Evolutionary conservation across 2,888 invertebrate genomes (phyloP).

Genomic region (Dichetophora obliterata): DNA sequence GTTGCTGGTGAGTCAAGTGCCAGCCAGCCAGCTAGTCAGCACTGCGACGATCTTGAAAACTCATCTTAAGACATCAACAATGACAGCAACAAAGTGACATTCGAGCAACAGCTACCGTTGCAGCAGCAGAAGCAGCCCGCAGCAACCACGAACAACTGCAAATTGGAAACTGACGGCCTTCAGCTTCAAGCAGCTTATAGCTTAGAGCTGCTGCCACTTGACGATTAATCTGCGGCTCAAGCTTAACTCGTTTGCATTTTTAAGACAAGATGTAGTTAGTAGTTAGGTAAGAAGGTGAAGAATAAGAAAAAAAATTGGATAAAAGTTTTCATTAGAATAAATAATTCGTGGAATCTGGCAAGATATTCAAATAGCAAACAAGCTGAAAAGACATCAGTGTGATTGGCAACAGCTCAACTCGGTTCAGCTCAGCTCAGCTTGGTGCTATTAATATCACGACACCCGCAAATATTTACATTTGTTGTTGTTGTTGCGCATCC

Average conservation of each 20-base stretch:
- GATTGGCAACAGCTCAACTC: conserved; percentile 22
- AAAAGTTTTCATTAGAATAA: conserved; percentile 21
- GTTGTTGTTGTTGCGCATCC: conserved; percentile 27
- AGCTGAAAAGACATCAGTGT: not conserved
- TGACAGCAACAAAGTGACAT: not conserved
- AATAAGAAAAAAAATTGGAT: not conserved
- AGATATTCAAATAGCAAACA: conserved; percentile 23
- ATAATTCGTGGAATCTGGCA: conserved; percentile 24
- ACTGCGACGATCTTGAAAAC: conserved; percentile 21
- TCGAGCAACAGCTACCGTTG: conserved; percentile 9
- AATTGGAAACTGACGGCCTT: not conserved
- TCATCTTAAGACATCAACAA: conserved; percentile 12
- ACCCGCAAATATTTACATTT: conserved; percentile 30
- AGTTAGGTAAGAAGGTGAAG: not conserved
- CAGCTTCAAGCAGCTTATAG: not conserved
- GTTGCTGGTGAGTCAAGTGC: not conserved
- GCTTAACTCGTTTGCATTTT: conserved; percentile 37
- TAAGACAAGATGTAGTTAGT: not conserved
- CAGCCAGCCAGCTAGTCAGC: not conserved
- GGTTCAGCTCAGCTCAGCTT: not conserved
- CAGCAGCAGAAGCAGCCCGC: not conserved
- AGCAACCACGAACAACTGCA: not conserved
- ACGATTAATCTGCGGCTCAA: conserved; percentile 31
- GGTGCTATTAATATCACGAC: not conserved
- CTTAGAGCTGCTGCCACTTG: not conserved